Percentiles rank a stretch among this genome's conserved stretches.
Conservation (phyloP, 2,113 vertebrate genomes). For the Petromus typicus region DNA sequence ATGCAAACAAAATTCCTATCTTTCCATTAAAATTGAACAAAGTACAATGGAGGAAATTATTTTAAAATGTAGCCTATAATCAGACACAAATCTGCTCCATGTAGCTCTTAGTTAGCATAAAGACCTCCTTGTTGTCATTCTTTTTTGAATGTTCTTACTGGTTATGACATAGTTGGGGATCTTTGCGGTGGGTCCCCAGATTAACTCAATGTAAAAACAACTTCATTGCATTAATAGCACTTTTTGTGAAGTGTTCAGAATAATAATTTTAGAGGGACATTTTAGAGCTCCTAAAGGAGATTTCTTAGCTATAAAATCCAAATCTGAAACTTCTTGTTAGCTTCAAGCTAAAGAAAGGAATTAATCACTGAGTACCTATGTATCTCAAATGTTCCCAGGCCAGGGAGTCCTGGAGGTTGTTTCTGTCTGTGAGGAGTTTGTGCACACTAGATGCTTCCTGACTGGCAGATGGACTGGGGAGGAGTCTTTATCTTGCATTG, state of each 20-base stretch:
- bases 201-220: neutral
- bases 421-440: neutral
- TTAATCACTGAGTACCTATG: neutral
- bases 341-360: constrained; percentile 26
- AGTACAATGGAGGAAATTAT: neutral
- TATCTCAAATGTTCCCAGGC: neutral
- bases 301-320: neutral
- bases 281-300: neutral
- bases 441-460: neutral
- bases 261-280: neutral
- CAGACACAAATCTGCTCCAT: constrained; percentile 8
- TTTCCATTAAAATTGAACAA: constrained; percentile 59
- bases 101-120: constrained; percentile 31
- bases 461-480: neutral
- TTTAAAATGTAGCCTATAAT: constrained; percentile 48
- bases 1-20: constrained; percentile 46
- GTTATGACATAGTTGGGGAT: neutral
- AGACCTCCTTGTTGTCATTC: neutral
- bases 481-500: neutral
- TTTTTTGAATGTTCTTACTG: constrained; percentile 44
- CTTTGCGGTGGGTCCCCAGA: neutral
- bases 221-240: neutral
- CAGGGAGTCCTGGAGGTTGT: neutral
- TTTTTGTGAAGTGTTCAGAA: constrained; percentile 30
- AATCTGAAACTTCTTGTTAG: neutral